These are phyloP conservation scores for Melanostigma gelatinosum DNA, from an alignment of 2,113 vertebrate species.

Conservation along the genomic window DNA sequence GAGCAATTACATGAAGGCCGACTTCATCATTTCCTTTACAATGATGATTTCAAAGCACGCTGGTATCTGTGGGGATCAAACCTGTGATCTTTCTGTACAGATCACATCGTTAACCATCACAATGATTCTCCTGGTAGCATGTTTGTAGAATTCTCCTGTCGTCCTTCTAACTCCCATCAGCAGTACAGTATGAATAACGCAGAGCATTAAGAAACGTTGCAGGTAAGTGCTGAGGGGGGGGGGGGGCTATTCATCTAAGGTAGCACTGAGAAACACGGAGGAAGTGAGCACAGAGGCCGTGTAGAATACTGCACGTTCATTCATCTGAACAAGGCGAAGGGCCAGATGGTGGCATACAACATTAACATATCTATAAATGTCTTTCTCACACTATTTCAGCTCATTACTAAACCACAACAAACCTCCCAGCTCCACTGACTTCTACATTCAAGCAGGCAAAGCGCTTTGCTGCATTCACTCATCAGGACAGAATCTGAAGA, in stretches of 20 bases:
- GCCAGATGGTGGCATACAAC: slow-evolving; percentile 48
- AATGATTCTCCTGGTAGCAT: neutral
- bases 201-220: slow-evolving; percentile 33
- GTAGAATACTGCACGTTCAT: slow-evolving; percentile 49
- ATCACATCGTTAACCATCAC: neutral
- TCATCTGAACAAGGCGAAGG: slow-evolving; percentile 51
- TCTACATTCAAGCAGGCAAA: slow-evolving; percentile 25
- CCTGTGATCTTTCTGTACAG: slow-evolving; percentile 12
- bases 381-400: slow-evolving; percentile 39
- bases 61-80: slow-evolving; percentile 24
- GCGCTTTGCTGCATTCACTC: slow-evolving; percentile 16
- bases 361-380: slow-evolving; percentile 59
- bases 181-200: slow-evolving; percentile 52
- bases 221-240: slow-evolving; percentile 37
- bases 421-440: slow-evolving; percentile 37
- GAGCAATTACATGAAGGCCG: slow-evolving; percentile 20
- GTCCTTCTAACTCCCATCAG: slow-evolving; percentile 29
- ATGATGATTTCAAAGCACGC: slow-evolving; percentile 25
- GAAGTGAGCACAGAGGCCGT: slow-evolving; percentile 37
- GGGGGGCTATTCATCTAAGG: slow-evolving; percentile 64
- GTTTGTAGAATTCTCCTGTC: slow-evolving; percentile 14
- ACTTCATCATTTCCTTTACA: slow-evolving; percentile 7
- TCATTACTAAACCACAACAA: slow-evolving; percentile 41
- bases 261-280: slow-evolving; percentile 48
- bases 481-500: slow-evolving; percentile 12